Evolutionary conservation across 1,140 invertebrate genomes (phyloP).

Genomic region (Aphidius gifuensis): DNA sequence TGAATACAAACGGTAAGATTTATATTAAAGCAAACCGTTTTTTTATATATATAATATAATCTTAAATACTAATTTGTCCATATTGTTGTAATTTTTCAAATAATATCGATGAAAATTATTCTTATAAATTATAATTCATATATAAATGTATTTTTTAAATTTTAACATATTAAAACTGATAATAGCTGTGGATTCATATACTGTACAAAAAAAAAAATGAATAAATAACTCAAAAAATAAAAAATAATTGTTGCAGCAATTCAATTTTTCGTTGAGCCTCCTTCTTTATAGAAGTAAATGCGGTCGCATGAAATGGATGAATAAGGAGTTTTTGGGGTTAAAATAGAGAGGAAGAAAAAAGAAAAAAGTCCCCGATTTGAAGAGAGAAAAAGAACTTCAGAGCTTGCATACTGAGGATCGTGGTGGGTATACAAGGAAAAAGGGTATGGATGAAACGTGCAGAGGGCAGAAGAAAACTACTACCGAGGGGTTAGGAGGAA

Average conservation of each 20-base stretch:
- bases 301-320: constrained; percentile 26
- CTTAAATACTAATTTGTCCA: no score
- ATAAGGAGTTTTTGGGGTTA: neutral
- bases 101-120: no score
- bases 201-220: no score
- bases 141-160: no score
- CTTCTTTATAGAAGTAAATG: constrained; percentile 38
- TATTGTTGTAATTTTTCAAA: no score
- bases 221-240: no score
- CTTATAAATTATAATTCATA: no score
- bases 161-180: no score
- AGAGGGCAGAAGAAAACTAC: constrained; percentile 41
- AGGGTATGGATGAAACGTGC: constrained; percentile 59
- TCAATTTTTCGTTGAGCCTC: constrained; percentile 47
- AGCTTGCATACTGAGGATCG: constrained; percentile 54
- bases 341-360: neutral
- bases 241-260: constrained; percentile 27
- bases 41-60: no score
- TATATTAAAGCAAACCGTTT: no score
- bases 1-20: no score
- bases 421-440: constrained; percentile 87
- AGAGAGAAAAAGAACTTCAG: constrained; percentile 30
- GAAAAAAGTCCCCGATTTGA: no score
- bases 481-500: constrained; percentile 41
- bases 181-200: neutral